phyloP scores from a whole-genome alignment of 1,140 invertebrate genomes.

The Forficula auricularia region DNA sequence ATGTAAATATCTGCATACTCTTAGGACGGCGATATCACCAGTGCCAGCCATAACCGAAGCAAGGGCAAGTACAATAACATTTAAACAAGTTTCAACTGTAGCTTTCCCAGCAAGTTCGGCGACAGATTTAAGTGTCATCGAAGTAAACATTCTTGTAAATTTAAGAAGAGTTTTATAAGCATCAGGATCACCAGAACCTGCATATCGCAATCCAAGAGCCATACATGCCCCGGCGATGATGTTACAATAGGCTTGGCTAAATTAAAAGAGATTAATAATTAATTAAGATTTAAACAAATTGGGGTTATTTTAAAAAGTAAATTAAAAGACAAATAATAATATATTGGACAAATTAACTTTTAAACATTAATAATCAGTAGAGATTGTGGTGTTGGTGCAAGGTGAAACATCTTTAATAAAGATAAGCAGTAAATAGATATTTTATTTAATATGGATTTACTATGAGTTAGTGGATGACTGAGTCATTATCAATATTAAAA shows the following conservation, averaged over 20 bases:
- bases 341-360: conserved; percentile 2
- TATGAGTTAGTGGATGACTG: too few species aligned
- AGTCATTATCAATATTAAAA: too few species aligned
- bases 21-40: conserved; percentile 71
- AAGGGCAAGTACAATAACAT: conserved; percentile 62
- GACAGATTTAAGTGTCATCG: conserved; percentile 43
- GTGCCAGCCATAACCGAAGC: conserved; percentile 85
- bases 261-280: conserved; percentile 18
- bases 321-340: conserved; percentile 1
- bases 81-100: conserved; percentile 77
- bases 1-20: conserved; percentile 67
- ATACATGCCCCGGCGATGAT: conserved; percentile 87
- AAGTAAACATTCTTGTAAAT: conserved; percentile 47
- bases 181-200: conserved; percentile 69
- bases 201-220: conserved; percentile 82
- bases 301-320: neutral
- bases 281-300: conserved; percentile 4
- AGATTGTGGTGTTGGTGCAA: conserved; percentile 9
- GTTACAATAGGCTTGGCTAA: conserved; percentile 87
- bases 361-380: conserved; percentile 1
- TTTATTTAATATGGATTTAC: too few species aligned
- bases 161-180: conserved; percentile 59
- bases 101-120: conserved; percentile 76
- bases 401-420: too few species aligned
- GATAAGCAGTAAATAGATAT: too few species aligned